These are phyloP conservation scores for Psammodynastes pulverulentus DNA, from an alignment of 2,113 vertebrate genomes.

Conservation along the genomic window DNA sequence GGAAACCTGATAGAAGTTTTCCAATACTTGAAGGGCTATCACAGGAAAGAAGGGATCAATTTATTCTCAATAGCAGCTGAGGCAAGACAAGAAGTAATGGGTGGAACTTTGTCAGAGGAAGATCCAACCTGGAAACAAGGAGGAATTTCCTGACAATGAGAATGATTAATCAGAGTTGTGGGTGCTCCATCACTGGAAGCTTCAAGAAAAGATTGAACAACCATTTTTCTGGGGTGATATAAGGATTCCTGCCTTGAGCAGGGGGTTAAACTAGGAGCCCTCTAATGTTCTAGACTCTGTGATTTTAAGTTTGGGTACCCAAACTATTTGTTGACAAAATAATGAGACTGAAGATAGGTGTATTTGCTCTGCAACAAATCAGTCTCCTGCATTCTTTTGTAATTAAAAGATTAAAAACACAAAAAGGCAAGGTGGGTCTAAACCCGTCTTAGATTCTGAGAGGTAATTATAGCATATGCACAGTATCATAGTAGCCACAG, in stretches of 20 bases:
- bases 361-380: neutral
- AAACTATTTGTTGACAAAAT: neutral
- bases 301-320: neutral
- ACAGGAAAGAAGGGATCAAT: neutral
- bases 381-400: neutral
- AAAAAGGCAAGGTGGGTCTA: neutral
- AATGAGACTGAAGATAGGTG: neutral
- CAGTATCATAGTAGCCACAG: neutral
- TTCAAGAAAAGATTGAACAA: neutral
- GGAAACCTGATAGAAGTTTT: neutral
- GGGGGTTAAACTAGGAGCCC: neutral
- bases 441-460: neutral
- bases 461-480: neutral
- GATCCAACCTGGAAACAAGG: neutral
- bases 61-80: neutral
- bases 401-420: neutral
- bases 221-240: neutral
- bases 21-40: neutral
- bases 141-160: neutral
- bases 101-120: neutral
- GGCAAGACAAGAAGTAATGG: neutral
- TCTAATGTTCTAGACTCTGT: neutral
- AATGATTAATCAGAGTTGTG: neutral
- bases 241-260: neutral
- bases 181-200: neutral